A percentile compares a stretch with the other conserved stretches of the same genome.
These are phyloP conservation scores for Odontothrips loti DNA, from an alignment of 2,888 invertebrate genomes.

Conservation along the genomic window DNA sequence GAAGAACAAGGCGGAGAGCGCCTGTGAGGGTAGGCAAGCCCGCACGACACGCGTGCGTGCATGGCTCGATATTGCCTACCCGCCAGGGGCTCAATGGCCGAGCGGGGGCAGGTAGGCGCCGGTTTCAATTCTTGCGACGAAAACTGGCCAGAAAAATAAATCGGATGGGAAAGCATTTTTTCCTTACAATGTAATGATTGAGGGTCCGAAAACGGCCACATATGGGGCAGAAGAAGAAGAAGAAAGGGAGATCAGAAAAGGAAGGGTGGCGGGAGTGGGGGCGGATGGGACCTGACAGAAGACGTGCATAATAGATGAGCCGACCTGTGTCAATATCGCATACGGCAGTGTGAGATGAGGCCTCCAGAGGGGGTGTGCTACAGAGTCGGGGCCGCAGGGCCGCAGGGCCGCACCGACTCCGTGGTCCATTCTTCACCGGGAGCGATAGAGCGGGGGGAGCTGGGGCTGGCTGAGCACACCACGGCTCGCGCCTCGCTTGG, in stretches of 20 bases:
- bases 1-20: too few species aligned
- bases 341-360: neutral
- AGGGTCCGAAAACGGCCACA: too few species aligned
- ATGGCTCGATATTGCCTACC: too few species aligned
- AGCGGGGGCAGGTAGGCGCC: too few species aligned
- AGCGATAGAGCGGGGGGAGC: neutral
- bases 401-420: neutral
- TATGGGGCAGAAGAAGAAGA: neutral
- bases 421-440: neutral
- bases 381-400: neutral
- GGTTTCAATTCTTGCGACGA: too few species aligned
- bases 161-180: too few species aligned
- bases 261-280: neutral
- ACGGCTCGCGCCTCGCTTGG: too few species aligned
- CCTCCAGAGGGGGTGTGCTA: neutral
- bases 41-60: too few species aligned
- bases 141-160: too few species aligned
- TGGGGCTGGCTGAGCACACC: neutral
- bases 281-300: neutral
- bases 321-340: constrained; percentile 22
- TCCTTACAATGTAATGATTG: too few species aligned
- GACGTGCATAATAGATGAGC: constrained; percentile 22
- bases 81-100: too few species aligned
- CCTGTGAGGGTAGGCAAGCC: too few species aligned
- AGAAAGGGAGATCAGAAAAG: neutral